Conservation (phyloP, 2,888 invertebrate species). For the Nymphalis c-album region DNA sequence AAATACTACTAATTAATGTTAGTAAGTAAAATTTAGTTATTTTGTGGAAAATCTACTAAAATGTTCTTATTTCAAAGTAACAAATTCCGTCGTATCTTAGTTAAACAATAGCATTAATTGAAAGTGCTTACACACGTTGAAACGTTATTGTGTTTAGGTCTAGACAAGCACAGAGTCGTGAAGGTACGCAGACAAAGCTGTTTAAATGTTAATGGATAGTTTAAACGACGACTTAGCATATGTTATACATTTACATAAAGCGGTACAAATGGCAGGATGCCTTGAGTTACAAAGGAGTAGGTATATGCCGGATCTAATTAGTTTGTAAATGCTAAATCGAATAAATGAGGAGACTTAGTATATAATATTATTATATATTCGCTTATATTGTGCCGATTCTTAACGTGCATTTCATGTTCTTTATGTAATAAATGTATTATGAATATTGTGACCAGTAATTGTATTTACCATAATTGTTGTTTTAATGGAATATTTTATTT, state of each 20-base stretch:
- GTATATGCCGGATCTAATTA: not conserved
- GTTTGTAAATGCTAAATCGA: not conserved
- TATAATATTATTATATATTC: too few relatives aligned
- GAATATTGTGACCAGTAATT: not conserved
- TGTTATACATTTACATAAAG: constrained; percentile 22
- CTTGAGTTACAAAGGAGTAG: constrained; percentile 28
- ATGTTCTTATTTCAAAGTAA: constrained; percentile 2
- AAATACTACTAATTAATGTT: not conserved
- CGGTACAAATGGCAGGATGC: constrained; percentile 22
- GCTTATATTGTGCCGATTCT: too few relatives aligned
- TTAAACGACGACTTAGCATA: constrained; percentile 21
- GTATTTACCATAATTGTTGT: too few relatives aligned
- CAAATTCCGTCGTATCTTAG: constrained; percentile 11
- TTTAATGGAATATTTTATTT: not conserved
- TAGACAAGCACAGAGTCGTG: constrained; percentile 16
- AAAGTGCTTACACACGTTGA: constrained; percentile 25
- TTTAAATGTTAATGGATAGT: constrained; percentile 32
- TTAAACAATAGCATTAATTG: constrained; percentile 25
- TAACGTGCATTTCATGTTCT: not conserved
- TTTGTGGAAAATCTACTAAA: not conserved
- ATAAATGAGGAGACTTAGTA: too few relatives aligned
- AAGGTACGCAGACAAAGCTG: constrained; percentile 22
- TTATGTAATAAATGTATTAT: not conserved
- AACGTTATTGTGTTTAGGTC: constrained; percentile 18
- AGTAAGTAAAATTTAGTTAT: not conserved